Conservation (phyloP, 1,140 invertebrate genomes). For the Aphelenchoides avenae region DNA sequence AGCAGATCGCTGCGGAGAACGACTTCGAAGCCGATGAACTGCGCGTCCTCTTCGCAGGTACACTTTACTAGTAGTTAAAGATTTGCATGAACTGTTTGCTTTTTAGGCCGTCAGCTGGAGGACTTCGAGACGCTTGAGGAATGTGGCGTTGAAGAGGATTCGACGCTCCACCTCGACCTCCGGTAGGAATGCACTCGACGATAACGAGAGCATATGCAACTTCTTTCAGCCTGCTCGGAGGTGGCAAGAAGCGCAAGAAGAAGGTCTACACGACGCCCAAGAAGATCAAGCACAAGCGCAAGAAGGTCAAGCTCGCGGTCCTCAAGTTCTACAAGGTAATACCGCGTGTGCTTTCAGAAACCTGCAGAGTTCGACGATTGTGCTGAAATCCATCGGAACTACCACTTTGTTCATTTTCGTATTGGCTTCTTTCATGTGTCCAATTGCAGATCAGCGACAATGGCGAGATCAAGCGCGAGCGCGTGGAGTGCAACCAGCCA, state of each 20-base stretch:
- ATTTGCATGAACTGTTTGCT: not conserved
- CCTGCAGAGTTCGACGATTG: no score
- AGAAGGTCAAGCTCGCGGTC: constrained; percentile 98
- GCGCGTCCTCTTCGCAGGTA: constrained; percentile 65
- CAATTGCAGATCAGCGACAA: constrained; percentile 90
- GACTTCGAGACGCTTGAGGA: constrained; percentile 79
- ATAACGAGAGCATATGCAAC: no score
- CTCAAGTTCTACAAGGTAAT: constrained; percentile 95
- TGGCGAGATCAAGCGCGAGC: constrained; percentile 90
- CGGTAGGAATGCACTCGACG: no score
- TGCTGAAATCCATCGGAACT: no score
- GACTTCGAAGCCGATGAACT: constrained; percentile 64
- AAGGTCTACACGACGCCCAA: constrained; percentile 99
- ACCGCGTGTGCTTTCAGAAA: no score
- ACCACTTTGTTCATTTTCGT: no score
- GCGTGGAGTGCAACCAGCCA: constrained; percentile 88
- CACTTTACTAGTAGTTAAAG: constrained; percentile 44
- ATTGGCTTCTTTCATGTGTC: no score
- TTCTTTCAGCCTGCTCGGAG: constrained; percentile 73
- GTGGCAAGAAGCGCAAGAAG: constrained; percentile 99
- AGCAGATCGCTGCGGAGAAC: constrained; percentile 62
- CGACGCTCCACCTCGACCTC: constrained; percentile 74
- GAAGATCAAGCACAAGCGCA: constrained; percentile 99
- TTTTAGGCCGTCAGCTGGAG: constrained; percentile 82
- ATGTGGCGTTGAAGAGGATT: constrained; percentile 84